A percentile compares a stretch with the other conserved stretches of the same genome.
phyloP scores from a whole-genome alignment of 2,113 vertebrate genomes.

The Tychaedon coryphoeus region DNA sequence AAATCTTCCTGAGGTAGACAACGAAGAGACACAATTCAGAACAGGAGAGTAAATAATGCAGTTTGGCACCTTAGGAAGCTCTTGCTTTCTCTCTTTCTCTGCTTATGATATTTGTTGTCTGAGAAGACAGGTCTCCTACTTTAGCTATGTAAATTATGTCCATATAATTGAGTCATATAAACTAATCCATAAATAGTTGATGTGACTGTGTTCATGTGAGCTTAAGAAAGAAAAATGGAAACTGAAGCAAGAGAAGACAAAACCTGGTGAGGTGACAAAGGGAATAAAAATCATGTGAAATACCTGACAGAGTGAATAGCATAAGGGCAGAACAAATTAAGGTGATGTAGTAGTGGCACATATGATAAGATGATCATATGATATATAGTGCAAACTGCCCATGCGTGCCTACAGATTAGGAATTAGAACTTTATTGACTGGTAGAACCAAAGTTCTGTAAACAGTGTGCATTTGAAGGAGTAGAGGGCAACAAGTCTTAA shows the following conservation, averaged over 20 bases:
- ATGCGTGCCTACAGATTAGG: background rate
- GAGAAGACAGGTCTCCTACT: background rate
- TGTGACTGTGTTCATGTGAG: background rate
- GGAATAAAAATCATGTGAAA: background rate
- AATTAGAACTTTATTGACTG: background rate
- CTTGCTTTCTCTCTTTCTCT: background rate
- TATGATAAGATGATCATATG: fast-evolving
- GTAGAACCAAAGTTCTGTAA: background rate
- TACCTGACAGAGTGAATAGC: background rate
- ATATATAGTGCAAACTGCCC: background rate
- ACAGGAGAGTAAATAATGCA: background rate
- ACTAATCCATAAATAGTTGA: background rate
- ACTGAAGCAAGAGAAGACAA: background rate
- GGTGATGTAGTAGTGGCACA: background rate
- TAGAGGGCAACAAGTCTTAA: background rate
- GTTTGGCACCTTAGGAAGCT: background rate
- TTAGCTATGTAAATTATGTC: background rate
- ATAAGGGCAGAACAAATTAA: background rate
- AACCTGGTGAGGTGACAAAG: background rate
- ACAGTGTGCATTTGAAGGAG: background rate
- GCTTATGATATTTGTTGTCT: background rate
- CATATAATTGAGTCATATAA: background rate
- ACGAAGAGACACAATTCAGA: background rate
- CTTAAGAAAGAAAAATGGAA: background rate
- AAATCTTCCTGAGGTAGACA: background rate